phyloP scores from a whole-genome alignment of 2,888 invertebrate genomes.

The Masnerella sp. region DNA sequence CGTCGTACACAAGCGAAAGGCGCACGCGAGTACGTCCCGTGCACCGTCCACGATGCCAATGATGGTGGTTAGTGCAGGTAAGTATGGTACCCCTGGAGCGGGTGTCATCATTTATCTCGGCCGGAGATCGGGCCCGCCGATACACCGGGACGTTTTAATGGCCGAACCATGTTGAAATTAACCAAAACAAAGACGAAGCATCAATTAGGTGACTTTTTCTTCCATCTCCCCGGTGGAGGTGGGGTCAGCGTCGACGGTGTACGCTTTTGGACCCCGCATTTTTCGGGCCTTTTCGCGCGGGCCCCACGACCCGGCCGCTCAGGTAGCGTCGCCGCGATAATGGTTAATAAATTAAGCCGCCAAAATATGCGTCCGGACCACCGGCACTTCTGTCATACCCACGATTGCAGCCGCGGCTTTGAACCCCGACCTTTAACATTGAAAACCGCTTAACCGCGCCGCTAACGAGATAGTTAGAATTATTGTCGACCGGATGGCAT shows the following conservation, averaged over 20 bases:
- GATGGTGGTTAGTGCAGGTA: conserved; percentile 70
- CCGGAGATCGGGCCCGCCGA: conserved; percentile 81
- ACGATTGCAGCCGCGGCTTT: conserved; percentile 56
- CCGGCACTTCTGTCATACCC: conserved; percentile 66
- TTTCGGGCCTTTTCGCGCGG: conserved; percentile 56
- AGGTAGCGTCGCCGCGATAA: conserved; percentile 75
- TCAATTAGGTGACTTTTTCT: conserved; percentile 82
- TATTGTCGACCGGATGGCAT: conserved; percentile 26
- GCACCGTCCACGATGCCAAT: conserved; percentile 52
- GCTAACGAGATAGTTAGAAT: conserved; percentile 57
- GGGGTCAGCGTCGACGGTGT: conserved; percentile 45
- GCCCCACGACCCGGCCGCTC: conserved; percentile 55
- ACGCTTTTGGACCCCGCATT: conserved; percentile 54
- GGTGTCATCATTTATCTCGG: conserved; percentile 81
- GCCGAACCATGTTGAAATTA: conserved; percentile 85
- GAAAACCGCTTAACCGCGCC: conserved; percentile 56
- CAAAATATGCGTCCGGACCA: conserved; percentile 70
- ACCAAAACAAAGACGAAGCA: conserved; percentile 85
- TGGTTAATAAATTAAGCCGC: conserved; percentile 75
- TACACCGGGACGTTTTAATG: conserved; percentile 84
- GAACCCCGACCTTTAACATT: conserved; percentile 57
- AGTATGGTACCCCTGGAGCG: conserved; percentile 78
- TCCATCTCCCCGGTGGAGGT: conserved; percentile 60
- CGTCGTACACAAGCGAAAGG: conserved; percentile 35
- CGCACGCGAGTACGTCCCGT: conserved; percentile 46